These are phyloP conservation scores for Formica exsecta DNA, from an alignment of 1,140 invertebrate genomes.

Conservation along the genomic window DNA sequence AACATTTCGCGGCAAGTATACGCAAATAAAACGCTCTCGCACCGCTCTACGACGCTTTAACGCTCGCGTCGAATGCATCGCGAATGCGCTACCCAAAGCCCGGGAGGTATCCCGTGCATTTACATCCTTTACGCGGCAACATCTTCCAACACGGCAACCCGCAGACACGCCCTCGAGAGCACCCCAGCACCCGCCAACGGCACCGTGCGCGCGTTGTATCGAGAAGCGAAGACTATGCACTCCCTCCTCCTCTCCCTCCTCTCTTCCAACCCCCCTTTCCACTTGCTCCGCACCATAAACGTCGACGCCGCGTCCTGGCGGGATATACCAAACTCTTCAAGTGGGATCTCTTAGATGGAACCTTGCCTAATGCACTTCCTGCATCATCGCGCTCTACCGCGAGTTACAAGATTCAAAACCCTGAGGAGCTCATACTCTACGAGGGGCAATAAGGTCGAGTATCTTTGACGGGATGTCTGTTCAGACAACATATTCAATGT, in stretches of 20 bases:
- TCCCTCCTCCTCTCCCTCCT: not conserved
- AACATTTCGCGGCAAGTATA: conserved; percentile 2
- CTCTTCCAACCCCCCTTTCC: not conserved
- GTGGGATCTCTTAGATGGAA: conserved; percentile 60
- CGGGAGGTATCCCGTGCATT: conserved; percentile 68
- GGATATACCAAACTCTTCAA: conserved; percentile 74
- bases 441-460: conserved; percentile 32
- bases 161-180: conserved; percentile 54
- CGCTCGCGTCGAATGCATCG: conserved; percentile 51
- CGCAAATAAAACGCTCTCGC: conserved; percentile 41
- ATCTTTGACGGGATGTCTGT: conserved; percentile 50
- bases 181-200: conserved; percentile 33
- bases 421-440: conserved; percentile 58
- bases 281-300: conserved; percentile 52
- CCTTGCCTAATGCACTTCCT: conserved; percentile 75
- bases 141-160: conserved; percentile 58
- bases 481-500: conserved; percentile 48
- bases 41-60: conserved; percentile 40
- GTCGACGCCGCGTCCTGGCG: conserved; percentile 59
- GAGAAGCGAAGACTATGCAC: conserved; percentile 51
- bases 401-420: conserved; percentile 67
- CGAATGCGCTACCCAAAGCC: conserved; percentile 63
- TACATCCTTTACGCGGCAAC: conserved; percentile 65
- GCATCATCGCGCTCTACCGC: conserved; percentile 61
- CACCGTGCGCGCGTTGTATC: conserved; percentile 50